Percentiles rank a stretch among this genome's conserved stretches.
phyloP scores from a whole-genome alignment of 2,888 invertebrate genomes.

The Fabriciana adippe region DNA sequence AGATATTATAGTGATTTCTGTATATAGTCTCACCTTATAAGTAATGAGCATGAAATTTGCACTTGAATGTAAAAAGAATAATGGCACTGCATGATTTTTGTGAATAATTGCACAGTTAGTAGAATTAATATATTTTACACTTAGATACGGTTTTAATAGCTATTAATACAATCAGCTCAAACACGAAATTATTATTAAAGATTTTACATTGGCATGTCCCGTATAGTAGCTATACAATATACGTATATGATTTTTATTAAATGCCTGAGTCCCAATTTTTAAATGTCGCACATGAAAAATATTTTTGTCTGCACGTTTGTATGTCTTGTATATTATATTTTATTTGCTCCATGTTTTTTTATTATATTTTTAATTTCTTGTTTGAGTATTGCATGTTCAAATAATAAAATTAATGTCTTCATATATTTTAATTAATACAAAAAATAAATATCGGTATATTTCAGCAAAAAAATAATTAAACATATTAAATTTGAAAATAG shows the following conservation, averaged over 20 bases:
- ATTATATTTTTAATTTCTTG: constrained; percentile 62
- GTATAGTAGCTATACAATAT: not conserved
- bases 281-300: constrained; percentile 1
- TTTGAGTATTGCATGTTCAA: constrained; percentile 68
- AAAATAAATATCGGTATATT: not conserved
- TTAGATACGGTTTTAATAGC: constrained; percentile 11
- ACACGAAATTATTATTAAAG: constrained; percentile 57
- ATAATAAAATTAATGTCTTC: constrained; percentile 22
- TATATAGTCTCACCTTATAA: constrained; percentile 32
- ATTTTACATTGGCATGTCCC: constrained; percentile 21
- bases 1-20: constrained; percentile 12
- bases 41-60: constrained; percentile 49
- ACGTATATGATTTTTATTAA: not conserved
- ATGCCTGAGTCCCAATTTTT: not conserved
- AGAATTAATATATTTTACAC: constrained; percentile 26
- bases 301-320: constrained; percentile 21
- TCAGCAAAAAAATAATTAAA: not conserved
- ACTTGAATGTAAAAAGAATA: constrained; percentile 52
- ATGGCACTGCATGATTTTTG: constrained; percentile 64
- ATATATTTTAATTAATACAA: constrained; percentile 13
- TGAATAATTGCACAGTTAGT: constrained; percentile 32
- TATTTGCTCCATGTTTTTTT: constrained; percentile 49
- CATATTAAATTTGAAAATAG: not conserved
- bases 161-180: constrained; percentile 52
- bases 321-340: constrained; percentile 30